A percentile compares a stretch with the other conserved stretches of the same genome.
Evolutionary conservation across 2,888 invertebrate genomes (phyloP).

Genomic region (Trimorus sp.): DNA sequence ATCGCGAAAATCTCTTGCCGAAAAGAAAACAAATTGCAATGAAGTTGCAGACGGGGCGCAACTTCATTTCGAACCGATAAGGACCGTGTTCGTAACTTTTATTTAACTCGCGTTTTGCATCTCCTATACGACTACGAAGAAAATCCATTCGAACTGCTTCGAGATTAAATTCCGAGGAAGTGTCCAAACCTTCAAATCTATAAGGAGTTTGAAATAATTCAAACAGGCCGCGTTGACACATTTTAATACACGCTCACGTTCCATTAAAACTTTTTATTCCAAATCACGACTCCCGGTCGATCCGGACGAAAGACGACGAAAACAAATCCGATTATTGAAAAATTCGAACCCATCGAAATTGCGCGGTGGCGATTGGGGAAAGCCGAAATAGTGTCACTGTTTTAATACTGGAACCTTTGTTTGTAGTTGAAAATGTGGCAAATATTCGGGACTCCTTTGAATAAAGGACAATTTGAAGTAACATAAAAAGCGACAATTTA

Average conservation of each 20-base stretch:
- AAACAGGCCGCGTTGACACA: conserved; percentile 25
- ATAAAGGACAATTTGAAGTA: no score
- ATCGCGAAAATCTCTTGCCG: no score
- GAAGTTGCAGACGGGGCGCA: no score
- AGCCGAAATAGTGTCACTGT: not conserved
- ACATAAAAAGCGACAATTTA: no score
- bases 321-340: no score
- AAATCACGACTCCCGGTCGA: no score
- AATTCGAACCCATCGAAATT: no score
- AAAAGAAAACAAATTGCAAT: no score
- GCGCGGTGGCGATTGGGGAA: not conserved
- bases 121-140: not conserved
- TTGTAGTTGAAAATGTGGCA: no score
- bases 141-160: conserved; percentile 13
- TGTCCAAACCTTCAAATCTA: conserved; percentile 21
- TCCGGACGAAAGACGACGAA: no score
- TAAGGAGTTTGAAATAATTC: conserved; percentile 32
- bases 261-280: conserved; percentile 22
- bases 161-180: conserved; percentile 24
- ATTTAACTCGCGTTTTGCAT: conserved; percentile 18
- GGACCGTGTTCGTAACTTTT: conserved; percentile 11
- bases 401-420: not conserved
- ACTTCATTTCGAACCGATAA: not conserved
- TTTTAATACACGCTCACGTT: conserved; percentile 23
- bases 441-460: no score